Percentiles rank a stretch among this genome's conserved stretches.
These are phyloP conservation scores for Trilocha varians DNA, from an alignment of 2,888 invertebrate species.

Conservation along the genomic window DNA sequence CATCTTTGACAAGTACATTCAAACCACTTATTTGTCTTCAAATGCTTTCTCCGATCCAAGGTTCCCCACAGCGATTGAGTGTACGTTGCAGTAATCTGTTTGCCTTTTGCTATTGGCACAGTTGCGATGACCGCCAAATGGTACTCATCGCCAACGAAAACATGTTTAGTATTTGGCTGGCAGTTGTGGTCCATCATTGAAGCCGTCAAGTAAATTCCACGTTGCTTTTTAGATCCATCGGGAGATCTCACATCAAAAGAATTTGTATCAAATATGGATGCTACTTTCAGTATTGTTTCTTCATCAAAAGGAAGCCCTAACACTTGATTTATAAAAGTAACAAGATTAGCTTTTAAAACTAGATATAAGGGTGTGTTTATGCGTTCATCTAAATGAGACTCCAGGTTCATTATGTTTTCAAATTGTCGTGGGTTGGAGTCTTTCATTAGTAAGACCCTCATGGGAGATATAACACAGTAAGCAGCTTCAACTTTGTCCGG, in stretches of 20 bases:
- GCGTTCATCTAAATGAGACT: conserved; percentile 76
- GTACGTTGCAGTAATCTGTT: conserved; percentile 78
- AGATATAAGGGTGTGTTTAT: conserved; percentile 73
- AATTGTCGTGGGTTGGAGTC: conserved; percentile 67
- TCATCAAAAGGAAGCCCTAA: conserved; percentile 71
- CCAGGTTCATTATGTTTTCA: conserved; percentile 66
- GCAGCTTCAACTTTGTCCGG: conserved; percentile 70
- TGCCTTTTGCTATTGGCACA: conserved; percentile 77
- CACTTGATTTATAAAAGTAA: conserved; percentile 75
- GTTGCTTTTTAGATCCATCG: conserved; percentile 61
- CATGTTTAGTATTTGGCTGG: conserved; percentile 80
- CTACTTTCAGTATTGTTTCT: conserved; percentile 72
- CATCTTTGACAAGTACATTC: conserved; percentile 79
- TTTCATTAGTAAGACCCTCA: conserved; percentile 77
- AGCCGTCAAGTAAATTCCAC: conserved; percentile 77
- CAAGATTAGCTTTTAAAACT: conserved; percentile 74
- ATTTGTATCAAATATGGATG: conserved; percentile 82
- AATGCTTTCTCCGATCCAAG: conserved; percentile 74
- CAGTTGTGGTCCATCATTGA: conserved; percentile 83
- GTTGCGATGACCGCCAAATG: conserved; percentile 77
- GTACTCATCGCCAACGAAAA: conserved; percentile 74
- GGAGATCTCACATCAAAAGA: conserved; percentile 77
- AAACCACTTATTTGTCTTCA: conserved; percentile 78
- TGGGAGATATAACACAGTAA: conserved; percentile 78
- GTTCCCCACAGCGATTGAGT: conserved; percentile 82